Conservation (phyloP, 1,140 invertebrate species). For the Oscheius sp. region DNA sequence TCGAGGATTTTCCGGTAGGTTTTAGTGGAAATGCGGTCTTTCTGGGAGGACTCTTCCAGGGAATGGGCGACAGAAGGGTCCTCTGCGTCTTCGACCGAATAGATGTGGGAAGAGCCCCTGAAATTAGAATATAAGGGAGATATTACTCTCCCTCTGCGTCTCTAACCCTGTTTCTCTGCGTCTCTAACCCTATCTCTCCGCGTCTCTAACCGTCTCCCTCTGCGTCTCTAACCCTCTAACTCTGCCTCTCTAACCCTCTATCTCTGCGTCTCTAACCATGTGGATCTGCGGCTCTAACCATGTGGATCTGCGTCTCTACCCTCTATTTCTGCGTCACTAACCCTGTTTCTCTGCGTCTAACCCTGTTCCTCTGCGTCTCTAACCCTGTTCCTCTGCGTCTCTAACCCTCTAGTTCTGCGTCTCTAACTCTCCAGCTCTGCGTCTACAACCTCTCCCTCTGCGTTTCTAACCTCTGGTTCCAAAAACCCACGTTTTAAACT, state of each 20-base stretch:
- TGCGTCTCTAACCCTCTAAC: background rate
- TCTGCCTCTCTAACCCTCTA: background rate
- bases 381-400: background rate
- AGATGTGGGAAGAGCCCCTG: too few species aligned
- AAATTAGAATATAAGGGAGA: too few species aligned
- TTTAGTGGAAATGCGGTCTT: too few species aligned
- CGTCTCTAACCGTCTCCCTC: background rate
- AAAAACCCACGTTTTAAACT: background rate
- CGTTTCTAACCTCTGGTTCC: too few species aligned
- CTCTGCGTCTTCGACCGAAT: too few species aligned
- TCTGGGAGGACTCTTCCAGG: too few species aligned
- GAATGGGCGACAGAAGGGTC: too few species aligned
- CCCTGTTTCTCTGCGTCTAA: background rate
- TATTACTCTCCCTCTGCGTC: background rate
- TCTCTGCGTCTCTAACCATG: too few species aligned
- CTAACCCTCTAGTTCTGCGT: too few species aligned
- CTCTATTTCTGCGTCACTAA: background rate
- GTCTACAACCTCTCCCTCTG: background rate
- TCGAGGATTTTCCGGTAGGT: too few species aligned
- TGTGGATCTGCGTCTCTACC: background rate
- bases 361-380: background rate
- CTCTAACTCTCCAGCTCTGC: too few species aligned
- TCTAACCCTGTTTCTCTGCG: background rate
- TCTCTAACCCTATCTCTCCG: background rate
- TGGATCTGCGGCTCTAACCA: background rate